Evolutionary conservation across 30 jellyfish, hydroid and myxozoan genomes (phyloP).

Genomic region (Morbakka virulenta): DNA sequence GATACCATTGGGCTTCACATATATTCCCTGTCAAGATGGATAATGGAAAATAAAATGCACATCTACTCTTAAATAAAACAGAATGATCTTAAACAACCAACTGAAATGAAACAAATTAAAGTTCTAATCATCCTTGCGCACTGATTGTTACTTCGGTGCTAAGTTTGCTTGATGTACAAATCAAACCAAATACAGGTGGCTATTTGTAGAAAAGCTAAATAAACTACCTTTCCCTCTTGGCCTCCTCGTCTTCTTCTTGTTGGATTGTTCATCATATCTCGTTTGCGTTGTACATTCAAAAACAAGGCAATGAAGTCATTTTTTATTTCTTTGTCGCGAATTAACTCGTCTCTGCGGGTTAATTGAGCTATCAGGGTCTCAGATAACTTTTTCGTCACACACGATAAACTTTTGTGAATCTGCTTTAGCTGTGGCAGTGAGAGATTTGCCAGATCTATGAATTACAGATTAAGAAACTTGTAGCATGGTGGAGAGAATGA

Average conservation of each 20-base stretch:
- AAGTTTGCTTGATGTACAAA: too few relatives aligned
- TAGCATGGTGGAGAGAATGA: not conserved
- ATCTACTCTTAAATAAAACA: too few relatives aligned
- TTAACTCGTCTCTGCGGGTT: constrained; percentile 16
- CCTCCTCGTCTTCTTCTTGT: not conserved
- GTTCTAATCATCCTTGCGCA: too few relatives aligned
- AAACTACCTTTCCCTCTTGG: not conserved
- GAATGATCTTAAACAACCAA: too few relatives aligned
- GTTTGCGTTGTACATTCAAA: constrained; percentile 33
- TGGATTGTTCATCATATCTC: not conserved
- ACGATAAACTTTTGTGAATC: not conserved
- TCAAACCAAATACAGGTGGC: too few relatives aligned
- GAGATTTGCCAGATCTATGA: not conserved
- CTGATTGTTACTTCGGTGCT: too few relatives aligned
- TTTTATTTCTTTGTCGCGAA: constrained; percentile 28
- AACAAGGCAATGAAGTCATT: constrained; percentile 31
- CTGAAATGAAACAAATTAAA: too few relatives aligned
- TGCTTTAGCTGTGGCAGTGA: constrained; percentile 7
- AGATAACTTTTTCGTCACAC: not conserved
- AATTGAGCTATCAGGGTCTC: constrained; percentile 19
- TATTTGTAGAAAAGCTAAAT: too few relatives aligned
- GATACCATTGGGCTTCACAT: too few relatives aligned
- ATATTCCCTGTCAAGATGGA: too few relatives aligned
- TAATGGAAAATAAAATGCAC: too few relatives aligned
- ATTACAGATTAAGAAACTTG: too few relatives aligned